Conservation (phyloP, 1,140 invertebrate species). For the Heliconius hewitsoni region DNA sequence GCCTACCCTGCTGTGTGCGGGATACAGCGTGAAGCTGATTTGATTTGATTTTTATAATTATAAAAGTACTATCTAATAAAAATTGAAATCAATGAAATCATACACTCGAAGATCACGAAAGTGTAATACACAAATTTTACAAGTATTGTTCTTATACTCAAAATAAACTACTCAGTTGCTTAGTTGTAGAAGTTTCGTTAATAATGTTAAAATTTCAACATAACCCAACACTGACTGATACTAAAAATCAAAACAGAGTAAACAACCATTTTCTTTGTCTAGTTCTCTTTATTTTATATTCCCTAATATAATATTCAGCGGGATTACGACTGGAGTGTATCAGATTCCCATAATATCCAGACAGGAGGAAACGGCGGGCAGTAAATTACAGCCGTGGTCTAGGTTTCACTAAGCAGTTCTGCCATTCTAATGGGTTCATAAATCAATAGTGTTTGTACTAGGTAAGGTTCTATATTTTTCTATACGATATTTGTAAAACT, state of each 20-base stretch:
- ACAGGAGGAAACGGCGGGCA: constrained; percentile 42
- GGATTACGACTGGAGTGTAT: constrained; percentile 42
- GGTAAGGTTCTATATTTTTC: neutral
- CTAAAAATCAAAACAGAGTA: neutral
- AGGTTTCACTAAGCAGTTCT: constrained; percentile 41
- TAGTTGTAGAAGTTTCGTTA: too few species aligned
- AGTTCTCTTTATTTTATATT: neutral
- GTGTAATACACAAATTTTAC: too few species aligned
- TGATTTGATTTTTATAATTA: too few species aligned
- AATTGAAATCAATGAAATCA: too few species aligned
- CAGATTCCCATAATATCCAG: constrained; percentile 45
- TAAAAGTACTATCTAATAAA: too few species aligned
- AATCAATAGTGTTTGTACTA: constrained; percentile 37
- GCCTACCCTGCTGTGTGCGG: too few species aligned
- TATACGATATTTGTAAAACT: neutral
- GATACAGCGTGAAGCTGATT: too few species aligned
- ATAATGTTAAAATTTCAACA: too few species aligned
- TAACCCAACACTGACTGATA: too few species aligned
- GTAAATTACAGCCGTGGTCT: constrained; percentile 44
- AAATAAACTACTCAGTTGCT: too few species aligned
- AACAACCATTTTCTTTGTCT: neutral
- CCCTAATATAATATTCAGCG: constrained; percentile 40
- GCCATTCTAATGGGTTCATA: constrained; percentile 46
- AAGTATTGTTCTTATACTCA: neutral
- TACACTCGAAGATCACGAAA: too few species aligned